These are phyloP conservation scores for Neodiprion virginianus DNA, from an alignment of 1,140 invertebrate genomes.

Conservation along the genomic window DNA sequence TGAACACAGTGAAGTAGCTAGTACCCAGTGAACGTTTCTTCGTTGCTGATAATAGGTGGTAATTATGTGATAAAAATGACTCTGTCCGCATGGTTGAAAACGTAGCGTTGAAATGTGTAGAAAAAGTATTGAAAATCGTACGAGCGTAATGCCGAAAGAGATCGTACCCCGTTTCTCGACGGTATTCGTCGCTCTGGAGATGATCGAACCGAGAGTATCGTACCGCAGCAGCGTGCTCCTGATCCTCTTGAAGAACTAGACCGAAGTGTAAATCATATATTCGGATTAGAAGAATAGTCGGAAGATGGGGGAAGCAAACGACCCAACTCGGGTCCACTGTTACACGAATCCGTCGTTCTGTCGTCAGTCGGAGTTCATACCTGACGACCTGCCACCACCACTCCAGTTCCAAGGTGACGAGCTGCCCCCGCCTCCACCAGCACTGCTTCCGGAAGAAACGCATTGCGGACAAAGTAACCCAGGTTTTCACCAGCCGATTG, in stretches of 20 bases:
- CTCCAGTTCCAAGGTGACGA: slow-evolving; percentile 19
- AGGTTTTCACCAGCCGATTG: slow-evolving; percentile 38
- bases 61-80: too few species aligned
- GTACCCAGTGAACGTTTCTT: too few species aligned
- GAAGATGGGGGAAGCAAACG: slow-evolving; percentile 28
- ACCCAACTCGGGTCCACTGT: slow-evolving; percentile 56
- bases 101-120: too few species aligned
- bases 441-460: slow-evolving; percentile 26
- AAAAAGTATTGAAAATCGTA: not conserved
- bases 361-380: slow-evolving; percentile 71
- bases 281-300: not conserved
- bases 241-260: slow-evolving; percentile 33
- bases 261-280: slow-evolving; percentile 5
- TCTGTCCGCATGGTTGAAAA: too few species aligned
- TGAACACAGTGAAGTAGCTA: too few species aligned
- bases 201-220: slow-evolving; percentile 38
- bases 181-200: slow-evolving; percentile 41
- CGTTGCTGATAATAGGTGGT: too few species aligned
- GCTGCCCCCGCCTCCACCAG: slow-evolving; percentile 47
- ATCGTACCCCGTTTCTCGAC: not conserved
- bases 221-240: slow-evolving; percentile 47
- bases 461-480: slow-evolving; percentile 49
- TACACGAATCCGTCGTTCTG: slow-evolving; percentile 81
- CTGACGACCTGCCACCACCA: slow-evolving; percentile 23
- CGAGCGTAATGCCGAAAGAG: not conserved